phyloP scores from a whole-genome alignment of 2,888 invertebrate genomes.

The Amphipoea oculea region DNA sequence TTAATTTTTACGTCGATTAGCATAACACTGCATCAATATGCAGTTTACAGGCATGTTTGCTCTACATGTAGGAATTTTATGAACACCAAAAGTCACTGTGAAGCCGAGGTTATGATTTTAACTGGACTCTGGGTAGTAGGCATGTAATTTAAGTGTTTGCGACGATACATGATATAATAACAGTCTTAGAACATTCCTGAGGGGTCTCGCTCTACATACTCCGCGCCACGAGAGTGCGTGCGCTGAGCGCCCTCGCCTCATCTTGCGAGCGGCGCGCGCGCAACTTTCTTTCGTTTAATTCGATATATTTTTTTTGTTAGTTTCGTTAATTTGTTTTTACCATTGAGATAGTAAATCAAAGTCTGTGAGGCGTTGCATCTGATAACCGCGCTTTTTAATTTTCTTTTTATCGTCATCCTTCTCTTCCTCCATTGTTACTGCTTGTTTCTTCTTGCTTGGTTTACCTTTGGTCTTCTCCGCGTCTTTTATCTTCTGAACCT shows the following conservation, averaged over 20 bases:
- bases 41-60: background rate
- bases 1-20: slow-evolving; percentile 29
- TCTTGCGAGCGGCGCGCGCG: slow-evolving; percentile 73
- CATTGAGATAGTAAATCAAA: slow-evolving; percentile 86
- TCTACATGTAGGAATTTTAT: background rate
- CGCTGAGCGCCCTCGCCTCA: slow-evolving; percentile 68
- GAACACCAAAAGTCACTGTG: slow-evolving; percentile 15
- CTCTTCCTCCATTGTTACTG: slow-evolving; percentile 70
- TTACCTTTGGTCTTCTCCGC: slow-evolving; percentile 61
- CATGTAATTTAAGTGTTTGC: slow-evolving; percentile 45
- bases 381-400: slow-evolving; percentile 80
- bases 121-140: slow-evolving; percentile 36
- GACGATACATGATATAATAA: slow-evolving; percentile 56
- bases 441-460: slow-evolving; percentile 68
- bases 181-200: slow-evolving; percentile 75
- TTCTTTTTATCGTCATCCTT: slow-evolving; percentile 76
- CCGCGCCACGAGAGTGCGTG: slow-evolving; percentile 80
- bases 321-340: slow-evolving; percentile 63
- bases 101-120: slow-evolving; percentile 10
- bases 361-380: slow-evolving; percentile 82
- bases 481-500: slow-evolving; percentile 78
- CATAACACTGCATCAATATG: background rate
- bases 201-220: slow-evolving; percentile 87
- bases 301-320: no score
- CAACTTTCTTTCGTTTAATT: slow-evolving; percentile 78